Base-by-base conservation (phyloP, 2,113 vertebrate genomes). In the Ascaphus truei region DNA sequence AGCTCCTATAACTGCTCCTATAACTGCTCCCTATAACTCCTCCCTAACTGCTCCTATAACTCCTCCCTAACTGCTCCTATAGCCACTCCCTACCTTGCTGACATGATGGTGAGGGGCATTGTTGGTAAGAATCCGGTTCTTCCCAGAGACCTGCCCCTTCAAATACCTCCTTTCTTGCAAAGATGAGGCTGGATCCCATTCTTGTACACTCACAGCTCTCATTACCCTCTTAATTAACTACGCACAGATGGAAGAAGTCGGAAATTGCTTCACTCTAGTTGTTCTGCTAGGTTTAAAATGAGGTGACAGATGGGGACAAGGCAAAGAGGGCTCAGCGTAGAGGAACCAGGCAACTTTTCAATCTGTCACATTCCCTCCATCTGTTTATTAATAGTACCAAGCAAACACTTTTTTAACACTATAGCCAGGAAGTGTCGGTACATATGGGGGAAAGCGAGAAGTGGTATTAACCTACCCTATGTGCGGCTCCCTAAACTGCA, bases 151-250 rank as follows among this genome's bases (percentile, higher is more conserved):
- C 67, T 77, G 76, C 61, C 72, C 77, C 83, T 83, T 83, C 67
- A 78, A 78, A 76, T 75, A 81, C 77, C 83, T 77, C 85, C 84
- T 79, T 81, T 83, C 89, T 90, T 90, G 89, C 90, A 87, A 87
- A 90, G 88, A 85, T 88, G 84, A 88, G 88, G 88, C 89, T 91
- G 90, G 88, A 90, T 89, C 87, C 87, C 83, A 79, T 76, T 74
- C 86, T 89, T 86, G 84, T 88, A 88, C 87, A 85, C 85, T 82
- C 84, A 33, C 78, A 85, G 84, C 88, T 89, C 89, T 89, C 88
- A 90, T 91, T 91, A 91, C 88, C 89, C 89, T 88, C 88, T 91
- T 91, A 91, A 91, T 91, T 91, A 91, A 91, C 89, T 88, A 82
- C 75, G 87, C 88, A 88, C 89, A 91, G 89, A 91, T 90, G 89